Evolutionary conservation across 2,113 vertebrate species (phyloP).

Genomic region (Pantherophis guttatus): DNA sequence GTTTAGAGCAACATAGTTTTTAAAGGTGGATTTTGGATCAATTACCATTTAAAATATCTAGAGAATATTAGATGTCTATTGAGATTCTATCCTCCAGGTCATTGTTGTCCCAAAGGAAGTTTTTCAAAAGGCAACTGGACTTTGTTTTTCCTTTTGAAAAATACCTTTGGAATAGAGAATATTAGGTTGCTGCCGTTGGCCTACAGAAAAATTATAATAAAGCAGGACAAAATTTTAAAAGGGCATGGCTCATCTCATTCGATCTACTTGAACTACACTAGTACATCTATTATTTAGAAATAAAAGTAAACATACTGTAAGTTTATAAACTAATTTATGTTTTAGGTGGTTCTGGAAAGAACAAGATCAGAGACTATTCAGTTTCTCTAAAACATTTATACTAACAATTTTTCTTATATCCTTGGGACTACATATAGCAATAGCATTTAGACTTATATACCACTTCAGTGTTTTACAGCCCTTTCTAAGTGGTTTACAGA

Average conservation of each 20-base stretch:
- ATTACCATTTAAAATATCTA: neutral
- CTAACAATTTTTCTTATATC: neutral
- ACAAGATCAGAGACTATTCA: neutral
- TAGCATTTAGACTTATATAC: too few species aligned
- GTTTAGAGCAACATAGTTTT: neutral
- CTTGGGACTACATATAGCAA: neutral
- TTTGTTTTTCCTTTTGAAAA: neutral
- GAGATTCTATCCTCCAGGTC: neutral
- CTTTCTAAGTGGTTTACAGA: too few species aligned
- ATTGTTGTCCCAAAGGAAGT: neutral
- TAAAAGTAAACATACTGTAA: neutral
- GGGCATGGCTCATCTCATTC: neutral
- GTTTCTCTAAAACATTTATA: neutral
- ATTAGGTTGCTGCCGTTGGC: neutral
- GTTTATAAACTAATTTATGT: neutral
- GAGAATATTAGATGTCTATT: neutral
- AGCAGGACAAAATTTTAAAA: neutral
- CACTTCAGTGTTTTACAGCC: too few species aligned
- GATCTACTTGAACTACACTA: neutral
- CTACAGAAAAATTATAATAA: neutral
- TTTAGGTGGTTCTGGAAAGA: neutral
- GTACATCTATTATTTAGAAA: neutral
- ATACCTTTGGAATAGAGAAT: neutral
- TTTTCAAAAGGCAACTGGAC: neutral
- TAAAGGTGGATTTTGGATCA: neutral